Conservation (phyloP, 2,888 invertebrate species). For the Tineola bisselliella region DNA sequence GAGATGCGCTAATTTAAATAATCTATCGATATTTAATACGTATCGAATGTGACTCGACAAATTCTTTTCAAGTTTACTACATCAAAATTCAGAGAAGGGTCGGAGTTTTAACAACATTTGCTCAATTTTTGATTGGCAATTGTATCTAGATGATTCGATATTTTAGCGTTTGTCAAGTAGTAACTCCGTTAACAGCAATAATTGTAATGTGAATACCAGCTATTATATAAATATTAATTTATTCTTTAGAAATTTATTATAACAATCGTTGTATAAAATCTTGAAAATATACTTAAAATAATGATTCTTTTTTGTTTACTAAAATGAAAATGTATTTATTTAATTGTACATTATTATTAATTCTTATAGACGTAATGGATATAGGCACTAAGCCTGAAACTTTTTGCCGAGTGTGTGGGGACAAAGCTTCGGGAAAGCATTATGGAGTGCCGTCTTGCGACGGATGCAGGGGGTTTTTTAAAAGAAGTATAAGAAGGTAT, state of each 20-base stretch:
- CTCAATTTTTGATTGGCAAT: slow-evolving; percentile 48
- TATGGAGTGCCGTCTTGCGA: slow-evolving; percentile 78
- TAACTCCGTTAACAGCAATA: too few relatives aligned
- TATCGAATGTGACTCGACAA: slow-evolving; percentile 38
- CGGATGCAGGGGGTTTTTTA: slow-evolving; percentile 94
- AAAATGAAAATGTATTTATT: neutral
- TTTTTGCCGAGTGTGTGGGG: slow-evolving; percentile 88
- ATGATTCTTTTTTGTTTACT: neutral
- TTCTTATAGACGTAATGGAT: slow-evolving; percentile 23
- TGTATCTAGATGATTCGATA: slow-evolving; percentile 28
- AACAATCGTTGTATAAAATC: neutral
- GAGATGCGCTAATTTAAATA: slow-evolving; percentile 38
- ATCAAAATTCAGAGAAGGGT: slow-evolving; percentile 22
- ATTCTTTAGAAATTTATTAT: too few relatives aligned
- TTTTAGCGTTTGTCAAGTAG: neutral
- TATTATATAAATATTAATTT: too few relatives aligned
- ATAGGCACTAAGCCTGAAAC: slow-evolving; percentile 64
- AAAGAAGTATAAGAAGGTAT: slow-evolving; percentile 87
- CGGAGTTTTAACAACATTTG: slow-evolving; percentile 22
- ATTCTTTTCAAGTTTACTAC: slow-evolving; percentile 39
- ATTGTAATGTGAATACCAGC: too few relatives aligned
- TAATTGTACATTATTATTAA: neutral
- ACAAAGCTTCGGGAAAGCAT: slow-evolving; percentile 81
- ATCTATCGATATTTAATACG: slow-evolving; percentile 57
- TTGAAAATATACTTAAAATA: slow-evolving; percentile 2